Evolutionary conservation across 2,797 vertebrate species (phyloP).

Genomic region (Enteromius radiatus): DNA sequence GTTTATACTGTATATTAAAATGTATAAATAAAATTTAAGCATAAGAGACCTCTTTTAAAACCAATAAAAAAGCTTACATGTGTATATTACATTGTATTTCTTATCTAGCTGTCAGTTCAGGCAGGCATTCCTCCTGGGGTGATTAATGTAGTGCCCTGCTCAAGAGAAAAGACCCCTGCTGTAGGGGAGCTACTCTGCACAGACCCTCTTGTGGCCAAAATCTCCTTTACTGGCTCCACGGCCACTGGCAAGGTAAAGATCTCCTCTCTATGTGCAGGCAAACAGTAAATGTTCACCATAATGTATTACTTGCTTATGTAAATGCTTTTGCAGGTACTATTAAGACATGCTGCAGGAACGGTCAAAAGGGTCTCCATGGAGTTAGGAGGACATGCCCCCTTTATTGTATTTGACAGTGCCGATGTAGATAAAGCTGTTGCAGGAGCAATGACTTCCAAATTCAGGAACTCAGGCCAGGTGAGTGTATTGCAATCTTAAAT

Average conservation of each 20-base stretch:
- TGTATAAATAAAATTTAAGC: neutral
- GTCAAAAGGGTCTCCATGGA: conserved; percentile 97
- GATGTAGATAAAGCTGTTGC: conserved; percentile 85
- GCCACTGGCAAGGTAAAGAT: conserved; percentile 89
- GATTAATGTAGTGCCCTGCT: conserved; percentile 93
- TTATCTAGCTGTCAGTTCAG: conserved; percentile 85
- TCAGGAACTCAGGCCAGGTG: conserved; percentile 95
- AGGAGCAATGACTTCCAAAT: conserved; percentile 93
- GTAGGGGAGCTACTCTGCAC: conserved; percentile 91
- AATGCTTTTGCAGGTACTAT: conserved; percentile 78
- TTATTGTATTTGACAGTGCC: conserved; percentile 96
- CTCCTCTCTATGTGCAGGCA: neutral
- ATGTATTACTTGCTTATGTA: neutral
- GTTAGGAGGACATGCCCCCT: conserved; percentile 93
- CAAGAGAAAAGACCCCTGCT: conserved; percentile 79
- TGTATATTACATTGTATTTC: conserved; percentile 1
- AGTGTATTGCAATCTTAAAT: neutral
- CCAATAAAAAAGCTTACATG: neutral
- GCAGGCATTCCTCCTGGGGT: conserved; percentile 93
- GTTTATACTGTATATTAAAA: neutral
- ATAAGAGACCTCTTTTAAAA: neutral
- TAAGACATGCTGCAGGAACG: conserved; percentile 86
- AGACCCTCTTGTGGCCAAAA: conserved; percentile 88
- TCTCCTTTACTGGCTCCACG: conserved; percentile 97
- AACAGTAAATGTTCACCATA: neutral